Evolutionary conservation across 2,888 invertebrate species (phyloP).

Genomic region (Andricus quercusramuli): DNA sequence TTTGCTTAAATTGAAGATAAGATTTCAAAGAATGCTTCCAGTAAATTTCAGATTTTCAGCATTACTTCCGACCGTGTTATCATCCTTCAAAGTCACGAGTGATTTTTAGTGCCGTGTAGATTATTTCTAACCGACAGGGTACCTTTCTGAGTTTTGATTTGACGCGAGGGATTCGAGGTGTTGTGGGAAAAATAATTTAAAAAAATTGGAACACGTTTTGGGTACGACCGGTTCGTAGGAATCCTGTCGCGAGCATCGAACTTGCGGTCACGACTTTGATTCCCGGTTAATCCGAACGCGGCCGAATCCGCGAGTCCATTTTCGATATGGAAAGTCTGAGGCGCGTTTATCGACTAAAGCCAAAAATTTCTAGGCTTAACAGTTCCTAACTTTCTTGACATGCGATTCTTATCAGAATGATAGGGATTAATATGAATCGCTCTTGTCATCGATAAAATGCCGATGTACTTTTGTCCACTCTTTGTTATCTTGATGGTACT

Average conservation of each 20-base stretch:
- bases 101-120: too few relatives aligned
- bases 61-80: too few relatives aligned
- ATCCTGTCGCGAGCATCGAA: conserved; percentile 15
- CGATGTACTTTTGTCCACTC: conserved; percentile 16
- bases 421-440: neutral
- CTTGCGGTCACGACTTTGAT: conserved; percentile 11
- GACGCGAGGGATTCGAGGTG: neutral
- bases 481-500: neutral
- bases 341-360: conserved; percentile 19
- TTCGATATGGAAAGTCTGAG: conserved; percentile 27
- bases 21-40: too few relatives aligned
- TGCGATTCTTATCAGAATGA: conserved; percentile 6
- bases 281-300: conserved; percentile 3
- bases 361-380: conserved; percentile 7
- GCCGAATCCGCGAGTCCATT: conserved; percentile 16
- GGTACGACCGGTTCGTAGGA: conserved; percentile 18
- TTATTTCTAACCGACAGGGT: too few relatives aligned
- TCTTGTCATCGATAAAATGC: conserved; percentile 20
- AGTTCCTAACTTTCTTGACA: neutral
- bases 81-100: too few relatives aligned
- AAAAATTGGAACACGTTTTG: neutral
- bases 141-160: neutral
- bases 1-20: too few relatives aligned
- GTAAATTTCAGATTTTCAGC: too few relatives aligned
- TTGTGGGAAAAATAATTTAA: neutral